Conservation (phyloP, 2,797 vertebrate species). For the Pristis pectinata region DNA sequence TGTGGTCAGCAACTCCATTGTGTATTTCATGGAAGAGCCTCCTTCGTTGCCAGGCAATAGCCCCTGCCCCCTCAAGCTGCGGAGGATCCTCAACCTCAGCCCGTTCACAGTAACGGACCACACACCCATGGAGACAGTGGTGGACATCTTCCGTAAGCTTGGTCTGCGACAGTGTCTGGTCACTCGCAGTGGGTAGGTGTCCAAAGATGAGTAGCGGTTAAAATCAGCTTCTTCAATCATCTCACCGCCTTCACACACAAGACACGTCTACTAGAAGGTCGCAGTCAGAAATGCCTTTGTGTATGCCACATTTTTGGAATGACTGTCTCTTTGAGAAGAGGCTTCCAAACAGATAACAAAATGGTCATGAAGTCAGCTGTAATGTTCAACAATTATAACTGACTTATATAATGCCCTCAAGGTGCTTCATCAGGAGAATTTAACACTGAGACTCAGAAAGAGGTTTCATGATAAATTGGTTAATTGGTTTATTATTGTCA, state of each 20-base stretch:
- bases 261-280: background rate
- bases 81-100: constrained; percentile 88
- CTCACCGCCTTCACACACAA: background rate
- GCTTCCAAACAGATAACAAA: background rate
- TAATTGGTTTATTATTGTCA: too few species aligned
- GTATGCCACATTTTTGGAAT: background rate
- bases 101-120: constrained; percentile 98
- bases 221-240: background rate
- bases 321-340: background rate
- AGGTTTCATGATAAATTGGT: background rate
- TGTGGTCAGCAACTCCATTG: constrained; percentile 90
- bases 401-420: background rate
- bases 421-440: background rate
- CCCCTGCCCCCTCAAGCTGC: constrained; percentile 83
- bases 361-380: background rate
- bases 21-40: constrained; percentile 89
- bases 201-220: background rate
- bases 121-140: constrained; percentile 96
- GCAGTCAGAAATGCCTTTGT: background rate
- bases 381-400: background rate
- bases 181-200: constrained; percentile 83
- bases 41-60: constrained; percentile 78
- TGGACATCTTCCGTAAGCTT: constrained; percentile 95
- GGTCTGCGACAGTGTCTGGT: constrained; percentile 94
- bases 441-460: background rate